Base-by-base conservation (phyloP, 2,113 vertebrate genomes). In the Cinclus mexicanus region DNA sequence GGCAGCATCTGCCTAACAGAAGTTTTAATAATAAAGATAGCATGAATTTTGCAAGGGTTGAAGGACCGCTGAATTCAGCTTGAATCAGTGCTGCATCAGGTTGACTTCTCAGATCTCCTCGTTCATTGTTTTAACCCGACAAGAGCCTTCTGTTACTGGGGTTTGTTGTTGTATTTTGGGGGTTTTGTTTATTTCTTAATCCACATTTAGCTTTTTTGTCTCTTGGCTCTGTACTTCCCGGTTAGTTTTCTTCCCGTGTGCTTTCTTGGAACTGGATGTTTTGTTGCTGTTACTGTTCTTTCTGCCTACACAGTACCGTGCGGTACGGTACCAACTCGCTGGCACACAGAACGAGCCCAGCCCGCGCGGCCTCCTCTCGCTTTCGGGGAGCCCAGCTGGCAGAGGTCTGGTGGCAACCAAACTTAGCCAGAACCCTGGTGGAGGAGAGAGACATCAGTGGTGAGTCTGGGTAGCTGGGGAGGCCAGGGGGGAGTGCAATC, bases 341-440 rank as follows among this genome's bases (percentile, higher is more conserved):
- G 6, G 5, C 5, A 1, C 5, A 65, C 28, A 0, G 6, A 20
- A 4, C 8, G 16, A 24, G 15, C 21, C 5, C 35, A 1, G 9
- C 1, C 13, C 18, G 42, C 3, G 12, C 11, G 21, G 39, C 39
- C 18, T 13, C 52, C 14, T 6, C 7, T 8, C 22, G 5, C 6
- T 33, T 28, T 8, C 2, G 20, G 8, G 25, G 23, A 29, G 10
- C 64, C 10, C 53, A 28, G 41, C n/a, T 19, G 59, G 28, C 4
- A 18, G 15, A 10, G 20, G 2, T 52, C 44, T 24, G 52, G 7
- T 2, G 3, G 4, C n/a, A 8, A 2, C 46, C 3, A 9, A 39
- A 12, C 35, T 21, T 3, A 5, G 41, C 52, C 46, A 18, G 41
- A 50, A 19, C 28, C 10, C 1, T 1, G 6, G 6, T 9, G 25